Evolutionary conservation across 2,113 vertebrate species (phyloP).

Genomic region (Chitala chitala): DNA sequence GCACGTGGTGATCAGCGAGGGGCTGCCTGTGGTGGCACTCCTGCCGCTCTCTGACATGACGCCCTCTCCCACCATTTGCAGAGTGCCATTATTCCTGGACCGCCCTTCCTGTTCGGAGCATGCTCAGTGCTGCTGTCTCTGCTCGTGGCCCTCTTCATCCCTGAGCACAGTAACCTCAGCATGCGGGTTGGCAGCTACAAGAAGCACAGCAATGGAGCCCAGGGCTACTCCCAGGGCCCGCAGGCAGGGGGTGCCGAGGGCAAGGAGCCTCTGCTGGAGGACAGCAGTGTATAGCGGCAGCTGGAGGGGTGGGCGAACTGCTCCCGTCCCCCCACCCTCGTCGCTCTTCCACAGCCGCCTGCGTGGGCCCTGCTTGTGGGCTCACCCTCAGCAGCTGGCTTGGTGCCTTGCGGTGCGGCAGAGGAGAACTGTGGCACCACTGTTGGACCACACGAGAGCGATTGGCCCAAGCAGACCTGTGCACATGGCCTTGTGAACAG

Average conservation of each 20-base stretch:
- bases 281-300: conserved; percentile 78
- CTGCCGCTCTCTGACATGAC: background rate
- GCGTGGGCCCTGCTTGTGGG: background rate
- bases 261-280: conserved; percentile 83
- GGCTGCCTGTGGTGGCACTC: too few species aligned
- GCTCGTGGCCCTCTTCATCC: conserved; percentile 86
- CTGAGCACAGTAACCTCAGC: conserved; percentile 72
- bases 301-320: conserved; percentile 19
- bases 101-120: conserved; percentile 84
- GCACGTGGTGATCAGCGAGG: too few species aligned
- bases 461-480: background rate
- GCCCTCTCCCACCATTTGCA: conserved; percentile 35
- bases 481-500: background rate
- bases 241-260: conserved; percentile 73
- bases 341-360: background rate
- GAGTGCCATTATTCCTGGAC: conserved; percentile 89
- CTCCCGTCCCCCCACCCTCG: background rate
- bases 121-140: conserved; percentile 85
- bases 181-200: conserved; percentile 74
- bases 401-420: background rate
- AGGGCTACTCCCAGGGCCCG: conserved; percentile 75
- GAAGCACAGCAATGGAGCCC: conserved; percentile 76
- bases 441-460: background rate
- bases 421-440: background rate
- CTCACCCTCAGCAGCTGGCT: background rate